These are phyloP conservation scores for Drosophila parvula DNA, from an alignment of 1,140 invertebrate genomes.

Conservation along the genomic window DNA sequence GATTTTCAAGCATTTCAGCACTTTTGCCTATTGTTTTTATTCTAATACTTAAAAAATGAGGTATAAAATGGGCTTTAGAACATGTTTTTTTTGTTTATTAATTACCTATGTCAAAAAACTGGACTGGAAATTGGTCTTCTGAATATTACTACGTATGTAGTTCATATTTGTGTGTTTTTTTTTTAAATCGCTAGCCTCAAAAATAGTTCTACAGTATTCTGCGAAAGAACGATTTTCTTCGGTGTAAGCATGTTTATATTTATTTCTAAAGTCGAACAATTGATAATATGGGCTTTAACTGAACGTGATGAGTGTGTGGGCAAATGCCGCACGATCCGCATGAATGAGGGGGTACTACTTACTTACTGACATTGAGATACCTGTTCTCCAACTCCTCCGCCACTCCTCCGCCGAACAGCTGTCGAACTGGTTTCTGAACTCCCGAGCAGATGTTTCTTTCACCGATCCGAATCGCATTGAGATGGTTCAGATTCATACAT, in stretches of 20 bases:
- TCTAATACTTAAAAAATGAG: too few species aligned
- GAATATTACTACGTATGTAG: too few species aligned
- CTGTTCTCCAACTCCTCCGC: conserved; percentile 35
- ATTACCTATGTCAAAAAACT: neutral
- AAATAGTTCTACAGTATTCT: too few species aligned
- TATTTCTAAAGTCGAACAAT: conserved; percentile 26
- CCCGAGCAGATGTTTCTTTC: conserved; percentile 61
- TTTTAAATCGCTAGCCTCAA: neutral
- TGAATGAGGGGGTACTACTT: conserved; percentile 68
- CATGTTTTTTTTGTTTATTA: neutral
- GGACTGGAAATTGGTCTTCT: neutral
- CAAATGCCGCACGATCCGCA: conserved; percentile 50
- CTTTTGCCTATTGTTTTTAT: too few species aligned
- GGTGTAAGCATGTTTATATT: conserved; percentile 20
- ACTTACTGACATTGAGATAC: conserved; percentile 54
- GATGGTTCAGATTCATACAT: conserved; percentile 21
- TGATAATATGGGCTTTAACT: conserved; percentile 27
- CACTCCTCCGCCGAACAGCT: conserved; percentile 58
- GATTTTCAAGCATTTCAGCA: too few species aligned
- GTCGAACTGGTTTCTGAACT: conserved; percentile 66
- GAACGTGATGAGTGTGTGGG: conserved; percentile 54
- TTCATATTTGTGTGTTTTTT: neutral
- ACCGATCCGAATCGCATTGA: conserved; percentile 19
- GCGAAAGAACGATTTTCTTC: conserved; percentile 2
- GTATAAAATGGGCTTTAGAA: too few species aligned